Evolutionary conservation across 2,113 vertebrate species (phyloP).

Genomic region (Shinisaurus crocodilurus): DNA sequence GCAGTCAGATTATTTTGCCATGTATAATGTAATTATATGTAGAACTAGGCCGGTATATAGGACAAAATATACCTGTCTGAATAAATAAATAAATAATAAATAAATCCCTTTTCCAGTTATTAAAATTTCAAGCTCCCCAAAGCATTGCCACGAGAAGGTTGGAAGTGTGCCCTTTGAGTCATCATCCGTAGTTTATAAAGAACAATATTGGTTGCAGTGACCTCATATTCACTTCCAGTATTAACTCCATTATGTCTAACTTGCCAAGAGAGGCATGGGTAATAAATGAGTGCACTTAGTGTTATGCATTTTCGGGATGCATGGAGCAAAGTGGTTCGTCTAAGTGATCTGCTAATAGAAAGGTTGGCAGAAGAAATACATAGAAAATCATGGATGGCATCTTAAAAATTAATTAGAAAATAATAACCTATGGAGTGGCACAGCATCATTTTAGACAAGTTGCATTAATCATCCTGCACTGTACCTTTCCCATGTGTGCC

Average conservation of each 20-base stretch:
- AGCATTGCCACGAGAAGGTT: constrained; percentile 38
- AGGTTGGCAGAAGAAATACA: constrained; percentile 32
- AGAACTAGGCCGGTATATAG: background rate
- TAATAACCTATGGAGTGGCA: constrained; percentile 37
- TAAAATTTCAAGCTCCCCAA: constrained; percentile 18
- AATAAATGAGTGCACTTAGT: constrained; percentile 58
- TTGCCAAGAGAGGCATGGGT: constrained; percentile 43
- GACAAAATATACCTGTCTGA: background rate
- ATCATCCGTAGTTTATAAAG: constrained; percentile 25
- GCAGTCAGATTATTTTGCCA: background rate
- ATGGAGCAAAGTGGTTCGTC: constrained; percentile 41
- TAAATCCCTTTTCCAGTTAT: constrained; percentile 4
- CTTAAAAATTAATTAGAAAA: constrained; percentile 48
- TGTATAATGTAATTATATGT: background rate
- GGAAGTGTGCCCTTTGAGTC: constrained; percentile 38
- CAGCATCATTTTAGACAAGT: constrained; percentile 29
- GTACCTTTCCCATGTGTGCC: background rate
- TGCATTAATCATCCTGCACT: constrained; percentile 18
- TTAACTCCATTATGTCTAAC: constrained; percentile 46
- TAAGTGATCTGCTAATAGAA: constrained; percentile 34
- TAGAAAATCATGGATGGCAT: background rate
- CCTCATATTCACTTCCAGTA: constrained; percentile 39
- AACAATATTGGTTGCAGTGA: constrained; percentile 45
- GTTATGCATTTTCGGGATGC: constrained; percentile 32
- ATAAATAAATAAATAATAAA: background rate